Evolutionary conservation across 2,888 invertebrate species (phyloP).

Genomic region (Scaptomyza flava): DNA sequence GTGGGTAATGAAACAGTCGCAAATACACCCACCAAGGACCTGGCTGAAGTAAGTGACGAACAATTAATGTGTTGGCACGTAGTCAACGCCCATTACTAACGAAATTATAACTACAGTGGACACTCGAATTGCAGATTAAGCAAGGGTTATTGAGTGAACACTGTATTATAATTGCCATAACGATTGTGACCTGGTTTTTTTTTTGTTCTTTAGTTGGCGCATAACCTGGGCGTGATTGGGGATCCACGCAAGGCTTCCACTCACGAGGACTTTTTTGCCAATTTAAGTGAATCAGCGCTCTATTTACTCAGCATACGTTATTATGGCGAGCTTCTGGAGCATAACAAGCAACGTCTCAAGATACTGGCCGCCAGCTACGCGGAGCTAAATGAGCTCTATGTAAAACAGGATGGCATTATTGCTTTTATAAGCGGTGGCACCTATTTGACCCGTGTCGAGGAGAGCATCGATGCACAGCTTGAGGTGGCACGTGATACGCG

Average conservation of each 20-base stretch:
- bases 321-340: conserved; percentile 82
- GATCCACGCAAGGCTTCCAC: conserved; percentile 82
- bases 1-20: conserved; percentile 63
- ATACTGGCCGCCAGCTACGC: conserved; percentile 75
- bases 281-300: conserved; percentile 81
- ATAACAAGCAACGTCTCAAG: conserved; percentile 80
- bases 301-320: conserved; percentile 76
- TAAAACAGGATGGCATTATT: conserved; percentile 83
- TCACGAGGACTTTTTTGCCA: conserved; percentile 84
- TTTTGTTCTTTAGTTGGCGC: conserved; percentile 74
- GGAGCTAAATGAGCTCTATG: conserved; percentile 81
- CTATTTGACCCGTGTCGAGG: conserved; percentile 83
- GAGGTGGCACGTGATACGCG: conserved; percentile 82
- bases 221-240: conserved; percentile 80
- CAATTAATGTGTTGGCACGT: conserved; percentile 44
- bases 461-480: conserved; percentile 81
- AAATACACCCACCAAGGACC: conserved; percentile 79
- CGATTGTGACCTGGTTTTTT: conserved; percentile 15
- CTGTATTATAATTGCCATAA: conserved; percentile 7
- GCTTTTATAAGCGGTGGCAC: conserved; percentile 83
- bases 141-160: not conserved
- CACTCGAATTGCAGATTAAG: not conserved
- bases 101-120: not conserved
- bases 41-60: conserved; percentile 76
- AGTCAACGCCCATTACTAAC: conserved; percentile 7